Evolutionary conservation across 2,113 vertebrate genomes (phyloP).

Genomic region (Hemichromis elongatus): DNA sequence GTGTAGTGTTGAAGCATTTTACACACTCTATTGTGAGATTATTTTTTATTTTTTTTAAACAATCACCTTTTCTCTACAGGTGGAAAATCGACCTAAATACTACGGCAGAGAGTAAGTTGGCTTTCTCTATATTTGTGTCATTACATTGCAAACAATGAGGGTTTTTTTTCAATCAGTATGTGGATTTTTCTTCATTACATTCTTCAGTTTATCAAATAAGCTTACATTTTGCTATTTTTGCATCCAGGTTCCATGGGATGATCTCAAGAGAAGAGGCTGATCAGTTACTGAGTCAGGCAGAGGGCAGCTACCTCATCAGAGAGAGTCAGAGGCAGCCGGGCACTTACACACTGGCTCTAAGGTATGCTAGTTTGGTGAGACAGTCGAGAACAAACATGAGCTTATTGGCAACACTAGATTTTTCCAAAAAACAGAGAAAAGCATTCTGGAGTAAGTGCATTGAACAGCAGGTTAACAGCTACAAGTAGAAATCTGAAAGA

Average conservation of each 20-base stretch:
- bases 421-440: not conserved
- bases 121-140: not conserved
- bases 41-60: not conserved
- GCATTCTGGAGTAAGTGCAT: not conserved
- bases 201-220: not conserved
- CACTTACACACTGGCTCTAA: conserved; percentile 95
- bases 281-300: conserved; percentile 89
- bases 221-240: not conserved
- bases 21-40: not conserved
- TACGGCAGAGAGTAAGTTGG: conserved; percentile 97
- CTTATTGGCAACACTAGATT: not conserved
- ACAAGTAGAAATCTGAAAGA: not conserved
- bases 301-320: conserved; percentile 97
- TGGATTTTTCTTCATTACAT: not conserved
- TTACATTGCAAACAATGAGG: not conserved
- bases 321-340: conserved; percentile 97
- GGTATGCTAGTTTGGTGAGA: conserved; percentile 66
- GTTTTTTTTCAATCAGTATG: not conserved
- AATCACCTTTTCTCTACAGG: conserved; percentile 68
- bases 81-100: conserved; percentile 96
- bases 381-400: not conserved
- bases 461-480: not conserved
- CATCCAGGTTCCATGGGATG: conserved; percentile 92
- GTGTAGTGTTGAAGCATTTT: not conserved
- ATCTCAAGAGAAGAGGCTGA: conserved; percentile 96